Conservation (phyloP, 1,140 invertebrate genomes). For the Drosophila pseudoananassae region DNA sequence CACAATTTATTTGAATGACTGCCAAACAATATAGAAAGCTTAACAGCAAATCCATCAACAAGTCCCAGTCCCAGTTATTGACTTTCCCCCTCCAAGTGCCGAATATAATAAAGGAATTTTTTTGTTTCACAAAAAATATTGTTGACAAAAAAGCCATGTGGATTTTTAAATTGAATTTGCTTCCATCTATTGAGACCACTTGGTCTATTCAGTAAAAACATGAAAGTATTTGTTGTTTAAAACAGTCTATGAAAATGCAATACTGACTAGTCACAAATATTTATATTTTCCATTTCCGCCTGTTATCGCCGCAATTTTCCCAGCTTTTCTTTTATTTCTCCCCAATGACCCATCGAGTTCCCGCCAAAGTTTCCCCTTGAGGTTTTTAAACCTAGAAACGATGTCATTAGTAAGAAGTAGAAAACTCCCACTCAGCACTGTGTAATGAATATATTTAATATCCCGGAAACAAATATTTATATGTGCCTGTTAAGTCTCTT, state of each 20-base stretch:
- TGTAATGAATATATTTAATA: not conserved
- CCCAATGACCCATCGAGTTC: not conserved
- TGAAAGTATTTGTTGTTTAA: not conserved
- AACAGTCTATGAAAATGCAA: not conserved
- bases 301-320: not conserved
- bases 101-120: conserved; percentile 8
- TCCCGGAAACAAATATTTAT: not conserved
- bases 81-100: not conserved
- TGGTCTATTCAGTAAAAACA: not conserved
- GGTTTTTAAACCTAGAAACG: not conserved
- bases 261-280: not conserved
- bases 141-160: not conserved
- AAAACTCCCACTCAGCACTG: not conserved
- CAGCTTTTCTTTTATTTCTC: not conserved
- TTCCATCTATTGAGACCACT: not conserved
- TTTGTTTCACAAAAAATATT: not conserved
- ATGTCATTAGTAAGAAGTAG: not conserved
- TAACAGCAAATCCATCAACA: conserved; percentile 30
- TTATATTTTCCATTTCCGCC: not conserved
- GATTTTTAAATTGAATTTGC: not conserved
- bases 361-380: not conserved
- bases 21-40: conserved; percentile 1
- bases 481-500: not conserved
- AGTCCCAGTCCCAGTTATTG: not conserved
- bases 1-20: conserved; percentile 11